Evolutionary conservation across 2,797 vertebrate genomes (phyloP), one percentile per base, ranked within the genome.

Genomic region (Alca torda): DNA sequence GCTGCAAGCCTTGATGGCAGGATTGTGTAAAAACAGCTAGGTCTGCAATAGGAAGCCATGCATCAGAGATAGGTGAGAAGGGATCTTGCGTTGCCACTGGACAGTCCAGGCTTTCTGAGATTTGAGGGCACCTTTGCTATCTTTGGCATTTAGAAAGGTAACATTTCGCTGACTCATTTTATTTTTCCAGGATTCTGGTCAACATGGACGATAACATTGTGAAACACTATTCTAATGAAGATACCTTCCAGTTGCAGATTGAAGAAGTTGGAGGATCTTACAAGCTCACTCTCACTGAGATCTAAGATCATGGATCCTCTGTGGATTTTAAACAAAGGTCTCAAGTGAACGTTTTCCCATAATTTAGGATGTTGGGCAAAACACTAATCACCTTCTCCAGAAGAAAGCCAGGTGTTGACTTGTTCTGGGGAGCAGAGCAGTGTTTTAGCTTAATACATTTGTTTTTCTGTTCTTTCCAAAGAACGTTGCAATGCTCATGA

Each of bases 151-250:
- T 43, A 54, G 53, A 59, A 70, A 37, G 48, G 16, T 91, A 91
- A 85, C 74, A 45, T 37, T 31, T 61, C 48, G 28, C n/a, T 41
- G 26, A n/a, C 30, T 46, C 33, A 10, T 78, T 72, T 90, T 78
- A 28, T 91, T 89, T 88, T 77, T 54, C 33, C 87, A 99, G 99
- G 96, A 99, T 99, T 95, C 97, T 99, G 84, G 99, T 99, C 90
- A 99, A 99, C 98, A 99, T 99, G 99, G 99, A 99, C 0, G 99
- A 99, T 98, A 99, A 99, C 97, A 99, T 99, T 45, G 99, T 99
- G 98, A 99, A 99, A 95, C 99, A 99, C 95, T 99, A 99, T 97
- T 99, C 99, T 91, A 99, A 99, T 7, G 99, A 99, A 96, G 99
- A 99, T 98, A 99, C 99, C 88, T 99, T 99, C 98, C 99, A 99